phyloP scores from a whole-genome alignment of 2,113 vertebrate species.

The Nothobranchius kuhntae region DNA sequence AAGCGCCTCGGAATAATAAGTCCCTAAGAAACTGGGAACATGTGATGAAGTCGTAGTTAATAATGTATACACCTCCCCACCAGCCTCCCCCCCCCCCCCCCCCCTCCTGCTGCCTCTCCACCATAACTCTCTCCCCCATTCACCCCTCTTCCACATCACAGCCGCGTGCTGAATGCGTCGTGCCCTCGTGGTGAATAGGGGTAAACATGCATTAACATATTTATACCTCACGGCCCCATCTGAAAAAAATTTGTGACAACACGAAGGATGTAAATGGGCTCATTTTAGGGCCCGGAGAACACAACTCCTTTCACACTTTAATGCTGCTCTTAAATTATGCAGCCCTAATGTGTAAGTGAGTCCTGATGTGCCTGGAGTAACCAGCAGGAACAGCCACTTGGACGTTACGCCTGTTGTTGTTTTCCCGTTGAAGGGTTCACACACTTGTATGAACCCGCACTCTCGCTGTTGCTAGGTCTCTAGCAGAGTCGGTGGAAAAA shows the following conservation, averaged over 20 bases:
- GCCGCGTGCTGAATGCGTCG: conserved; percentile 45
- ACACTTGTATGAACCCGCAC: background rate
- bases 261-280: conserved; percentile 62
- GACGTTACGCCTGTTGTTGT: background rate
- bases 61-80: conserved; percentile 77
- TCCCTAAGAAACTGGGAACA: conserved; percentile 83
- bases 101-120: conserved; percentile 55
- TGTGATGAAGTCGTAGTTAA: conserved; percentile 85
- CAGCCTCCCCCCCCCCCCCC: conserved; percentile 27
- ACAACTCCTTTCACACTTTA: conserved; percentile 63
- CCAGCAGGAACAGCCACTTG: conserved; percentile 3
- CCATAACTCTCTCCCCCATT: conserved; percentile 41
- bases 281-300: conserved; percentile 67
- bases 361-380: conserved; percentile 3
- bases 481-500: conserved; percentile 1
- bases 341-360: conserved; percentile 52
- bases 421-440: conserved; percentile 1
- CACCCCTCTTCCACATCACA: conserved; percentile 46
- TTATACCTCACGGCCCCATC: conserved; percentile 62
- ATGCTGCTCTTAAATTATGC: conserved; percentile 63
- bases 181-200: conserved; percentile 68
- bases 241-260: conserved; percentile 48
- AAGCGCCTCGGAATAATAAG: conserved; percentile 83
- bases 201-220: conserved; percentile 80
- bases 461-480: conserved; percentile 13